These are phyloP conservation scores for Acanthopleura granulata DNA, from an alignment of 2,888 invertebrate genomes.

Conservation along the genomic window DNA sequence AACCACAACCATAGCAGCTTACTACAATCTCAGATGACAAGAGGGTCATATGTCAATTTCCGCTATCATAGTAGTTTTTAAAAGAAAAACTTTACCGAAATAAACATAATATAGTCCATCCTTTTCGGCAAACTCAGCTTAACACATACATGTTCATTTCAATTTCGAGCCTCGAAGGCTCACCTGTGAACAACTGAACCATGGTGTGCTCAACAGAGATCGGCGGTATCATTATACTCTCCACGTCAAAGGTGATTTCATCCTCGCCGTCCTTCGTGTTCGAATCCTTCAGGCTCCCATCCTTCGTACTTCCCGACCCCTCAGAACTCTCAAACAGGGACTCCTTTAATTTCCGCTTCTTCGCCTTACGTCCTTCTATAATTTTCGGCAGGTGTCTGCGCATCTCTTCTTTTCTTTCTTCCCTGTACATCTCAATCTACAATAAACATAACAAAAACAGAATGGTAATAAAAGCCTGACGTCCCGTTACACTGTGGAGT, in stretches of 20 bases:
- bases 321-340: conserved; percentile 9
- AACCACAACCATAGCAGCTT: no score
- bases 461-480: no score
- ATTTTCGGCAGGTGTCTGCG: conserved; percentile 80
- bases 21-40: no score
- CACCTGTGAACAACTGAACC: conserved; percentile 80
- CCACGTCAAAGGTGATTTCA: conserved; percentile 73
- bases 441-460: no score
- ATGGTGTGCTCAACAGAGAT: conserved; percentile 77
- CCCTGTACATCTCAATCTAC: conserved; percentile 60
- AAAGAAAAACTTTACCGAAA: no score
- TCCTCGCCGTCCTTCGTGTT: conserved; percentile 31
- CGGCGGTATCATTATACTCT: conserved; percentile 73
- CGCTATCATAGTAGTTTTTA: no score
- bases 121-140: no score
- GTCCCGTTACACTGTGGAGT: no score
- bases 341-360: conserved; percentile 54
- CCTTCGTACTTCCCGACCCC: conserved; percentile 40
- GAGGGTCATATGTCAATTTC: no score
- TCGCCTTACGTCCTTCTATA: conserved; percentile 78
- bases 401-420: conserved; percentile 71
- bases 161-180: no score
- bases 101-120: no score
- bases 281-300: conserved; percentile 69
- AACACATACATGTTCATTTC: no score